Evolutionary conservation across 2,797 vertebrate species (phyloP), one percentile per base, ranked within the genome.

Genomic region (Brachymystax lenok): DNA sequence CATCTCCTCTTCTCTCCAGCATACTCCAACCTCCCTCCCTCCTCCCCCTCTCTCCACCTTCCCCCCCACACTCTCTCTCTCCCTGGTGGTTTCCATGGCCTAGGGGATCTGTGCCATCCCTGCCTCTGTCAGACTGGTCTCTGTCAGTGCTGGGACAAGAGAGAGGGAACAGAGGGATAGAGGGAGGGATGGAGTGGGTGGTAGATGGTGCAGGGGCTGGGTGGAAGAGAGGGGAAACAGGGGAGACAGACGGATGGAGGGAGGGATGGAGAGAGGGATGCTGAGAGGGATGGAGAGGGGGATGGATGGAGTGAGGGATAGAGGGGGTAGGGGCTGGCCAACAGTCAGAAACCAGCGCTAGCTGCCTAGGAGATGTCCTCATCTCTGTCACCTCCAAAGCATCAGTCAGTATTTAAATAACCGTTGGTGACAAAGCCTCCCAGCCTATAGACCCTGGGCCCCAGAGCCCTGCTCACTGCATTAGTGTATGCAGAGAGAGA

Each of bases 321-420:
- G 63, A 59, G 16, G 17, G 66, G 14, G 35, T 7, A 73, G 73
- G 80, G 91, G 82, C 84, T 83, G 82, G 88, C 90, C 90, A 66
- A 78, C 83, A 90, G 91, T 85, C 80, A 86, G 81, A 80, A 19
- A n/a, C 54, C 19, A 56, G 54, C 1, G 3, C 16, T 17, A 14
- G 14, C 54, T 56, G 54, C 3, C 87, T 82, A 82, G 79, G 91
- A 90, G 91, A 90, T 93, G 92, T 92, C 93, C 92, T 91, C 86
- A 91, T 88, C 84, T 84, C 66, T 91, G 92, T 93, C 93, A 91
- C 88, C 80, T 80, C 76, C 77, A 81, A 86, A 87, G 80, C 88
- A 77, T 92, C 92, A 91, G 82, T 91, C 91, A 87, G 81, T 46
- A 89, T 93, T 90, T 92, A 82, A 92, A 93, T 95, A 92, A 94